Conservation (phyloP, 2,888 invertebrate genomes). For the Megastigmus dorsalis region DNA sequence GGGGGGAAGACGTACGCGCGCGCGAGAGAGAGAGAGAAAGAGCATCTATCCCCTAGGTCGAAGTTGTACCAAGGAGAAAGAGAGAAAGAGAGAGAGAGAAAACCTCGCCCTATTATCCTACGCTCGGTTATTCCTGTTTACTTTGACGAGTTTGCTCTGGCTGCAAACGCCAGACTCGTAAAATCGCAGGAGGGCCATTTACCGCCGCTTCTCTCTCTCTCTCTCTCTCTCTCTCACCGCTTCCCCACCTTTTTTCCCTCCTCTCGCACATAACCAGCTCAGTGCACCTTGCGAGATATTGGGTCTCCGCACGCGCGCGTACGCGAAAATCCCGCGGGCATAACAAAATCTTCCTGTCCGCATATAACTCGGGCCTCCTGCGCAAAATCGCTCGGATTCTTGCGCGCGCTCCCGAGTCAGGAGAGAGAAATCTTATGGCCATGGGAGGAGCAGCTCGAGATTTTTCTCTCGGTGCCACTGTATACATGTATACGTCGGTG, state of each 20-base stretch:
- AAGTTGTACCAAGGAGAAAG: background rate
- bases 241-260: too few species aligned
- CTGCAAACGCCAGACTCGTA: slow-evolving; percentile 20
- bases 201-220: background rate
- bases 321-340: slow-evolving; percentile 39
- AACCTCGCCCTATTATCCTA: slow-evolving; percentile 23
- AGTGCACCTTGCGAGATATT: background rate
- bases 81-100: background rate
- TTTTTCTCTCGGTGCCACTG: slow-evolving; percentile 45
- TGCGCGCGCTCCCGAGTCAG: slow-evolving; percentile 15
- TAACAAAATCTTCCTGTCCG: background rate
- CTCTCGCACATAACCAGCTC: too few species aligned
- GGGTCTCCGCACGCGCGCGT: background rate
- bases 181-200: slow-evolving; percentile 4
- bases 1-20: too few species aligned
- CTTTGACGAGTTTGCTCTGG: slow-evolving; percentile 30
- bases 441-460: slow-evolving; percentile 37
- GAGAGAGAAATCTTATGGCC: too few species aligned
- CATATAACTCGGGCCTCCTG: background rate
- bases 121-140: slow-evolving; percentile 21
- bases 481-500: too few species aligned
- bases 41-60: slow-evolving; percentile 1
- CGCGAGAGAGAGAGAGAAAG: background rate
- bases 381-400: slow-evolving; percentile 39
- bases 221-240: too few species aligned